Base-by-base conservation (phyloP, 2,888 invertebrate genomes). In the Watsonalla binaria region DNA sequence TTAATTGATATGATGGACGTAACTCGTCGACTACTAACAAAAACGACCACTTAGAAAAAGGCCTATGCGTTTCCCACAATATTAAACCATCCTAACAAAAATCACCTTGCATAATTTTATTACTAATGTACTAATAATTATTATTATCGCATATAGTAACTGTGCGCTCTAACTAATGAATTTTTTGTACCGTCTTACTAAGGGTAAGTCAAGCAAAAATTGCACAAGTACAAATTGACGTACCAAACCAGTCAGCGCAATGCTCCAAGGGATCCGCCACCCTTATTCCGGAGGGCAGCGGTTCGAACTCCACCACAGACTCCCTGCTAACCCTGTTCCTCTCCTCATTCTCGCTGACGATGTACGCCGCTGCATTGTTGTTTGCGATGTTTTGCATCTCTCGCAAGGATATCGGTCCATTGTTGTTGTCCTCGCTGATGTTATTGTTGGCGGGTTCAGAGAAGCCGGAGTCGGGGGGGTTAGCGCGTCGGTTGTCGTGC, bases 311-410 rank as follows among this genome's bases (percentile, higher is more conserved):
- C 13, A 90, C 86, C 5, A 88, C 85, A 0, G 89, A 88, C 67
- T 90, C 90, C 13, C 88, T 70, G 63, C 86, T 85, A 60, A 83
- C 76, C 53, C 84, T 72, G 62, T 89, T 88, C 62, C 88, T 65
- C 71, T 90, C 87, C 61, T 91, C 91, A 57, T 90, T 90, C 65
- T 90, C 91, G 65, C 90, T 91, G 61, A 83, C 80, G 66, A 92
- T 92, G 76, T 92, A 92, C 11, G 85, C 89, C 0, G 86, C 80
- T 0, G 92, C 92, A 63, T 92, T 92, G 76, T 92, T 92, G 76
- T 92, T 92, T 58, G 90, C 91, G 65, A 92, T 92, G 77, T 92
- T 92, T 78, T 92, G 92, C 86, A 92, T 86, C 76, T 92, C 92
- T 24, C 91, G 87, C 53, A 90, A 75, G 14, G 92, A 92, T 61